Base-by-base conservation (phyloP, 2,888 invertebrate species). In the Oxytorus armatus region DNA sequence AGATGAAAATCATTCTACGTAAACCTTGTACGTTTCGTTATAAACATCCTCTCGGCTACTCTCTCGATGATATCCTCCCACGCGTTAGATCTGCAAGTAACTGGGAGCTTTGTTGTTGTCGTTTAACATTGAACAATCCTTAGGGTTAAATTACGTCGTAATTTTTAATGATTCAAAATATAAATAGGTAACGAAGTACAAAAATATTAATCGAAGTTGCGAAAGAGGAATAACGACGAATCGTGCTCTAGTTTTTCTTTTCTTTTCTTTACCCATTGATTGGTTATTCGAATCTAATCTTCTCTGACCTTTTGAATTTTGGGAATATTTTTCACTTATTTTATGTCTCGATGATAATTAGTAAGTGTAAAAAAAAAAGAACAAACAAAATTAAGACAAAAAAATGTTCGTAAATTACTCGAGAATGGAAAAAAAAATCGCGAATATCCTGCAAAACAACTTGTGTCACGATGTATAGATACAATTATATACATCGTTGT, bases 131-230 rank as follows among this genome's bases (percentile, higher is more conserved):
- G 42, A 44, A n/a, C 5, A n/a, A 25, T 23, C 14, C 11, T 21
- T 7, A 76, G 8, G 14, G 61, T 21, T 44, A 84, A 86, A 69
- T 85, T 77, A 82, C 83, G 49, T 84, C 57, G 77, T 84, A 65
- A 80, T 70, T 86, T n/a, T 84, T 85, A 85, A 85, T 86, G 77
- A 79, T 83, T 70, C 81, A 83, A 84, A 84, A 83, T 88, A 88
- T 88, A 88, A 88, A 89, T 88, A 87, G 85, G 72, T 86, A 88
- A 88, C 85, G 84, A 79, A 88, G 86, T 88, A 89, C 83, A 89
- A 89, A 89, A 88, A 87, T 87, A 89, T 85, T 78, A 83, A 86
- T 86, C 65, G 83, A 85, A 85, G 79, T 85, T 79, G 84, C 51
- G 79, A 66, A 82, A 77, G 79, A 51, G 79, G 61, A 59, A 65